Evolutionary conservation across 2,113 vertebrate species (phyloP).

Genomic region (Turnix velox): DNA sequence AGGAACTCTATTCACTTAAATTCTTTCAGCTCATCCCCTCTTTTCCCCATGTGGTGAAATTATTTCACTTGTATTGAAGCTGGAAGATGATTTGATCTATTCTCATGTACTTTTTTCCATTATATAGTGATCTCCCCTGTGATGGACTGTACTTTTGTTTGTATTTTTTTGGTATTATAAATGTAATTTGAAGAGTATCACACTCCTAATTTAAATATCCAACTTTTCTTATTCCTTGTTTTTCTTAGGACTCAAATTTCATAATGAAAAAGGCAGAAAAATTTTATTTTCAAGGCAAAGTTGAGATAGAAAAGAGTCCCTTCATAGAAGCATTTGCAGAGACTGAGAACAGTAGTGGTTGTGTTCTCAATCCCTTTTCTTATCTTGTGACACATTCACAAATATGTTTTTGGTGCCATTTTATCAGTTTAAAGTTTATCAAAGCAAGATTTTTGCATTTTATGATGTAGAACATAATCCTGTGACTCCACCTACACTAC

Average conservation of each 20-base stretch:
- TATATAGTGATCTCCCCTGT: not conserved
- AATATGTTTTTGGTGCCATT: not conserved
- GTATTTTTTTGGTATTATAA: not conserved
- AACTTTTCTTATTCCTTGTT: not conserved
- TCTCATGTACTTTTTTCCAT: not conserved
- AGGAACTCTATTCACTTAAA: not conserved
- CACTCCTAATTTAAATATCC: not conserved
- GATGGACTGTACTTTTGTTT: not conserved
- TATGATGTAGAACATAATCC: not conserved
- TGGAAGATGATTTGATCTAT: not conserved
- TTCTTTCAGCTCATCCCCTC: not conserved
- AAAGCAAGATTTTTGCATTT: not conserved
- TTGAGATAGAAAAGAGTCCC: not conserved
- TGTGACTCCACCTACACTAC: not conserved
- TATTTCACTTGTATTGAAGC: not conserved
- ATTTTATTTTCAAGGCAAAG: not conserved
- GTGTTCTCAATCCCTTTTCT: not conserved
- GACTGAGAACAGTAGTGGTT: accelerated
- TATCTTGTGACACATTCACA: not conserved
- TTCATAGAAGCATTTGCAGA: not conserved
- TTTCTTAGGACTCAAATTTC: not conserved
- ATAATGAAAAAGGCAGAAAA: not conserved
- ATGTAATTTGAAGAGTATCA: not conserved
- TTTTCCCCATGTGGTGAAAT: not conserved
- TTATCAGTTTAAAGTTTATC: not conserved